Base-by-base conservation (phyloP, 2,113 vertebrate species). In the Todiramphus saurophagus region DNA sequence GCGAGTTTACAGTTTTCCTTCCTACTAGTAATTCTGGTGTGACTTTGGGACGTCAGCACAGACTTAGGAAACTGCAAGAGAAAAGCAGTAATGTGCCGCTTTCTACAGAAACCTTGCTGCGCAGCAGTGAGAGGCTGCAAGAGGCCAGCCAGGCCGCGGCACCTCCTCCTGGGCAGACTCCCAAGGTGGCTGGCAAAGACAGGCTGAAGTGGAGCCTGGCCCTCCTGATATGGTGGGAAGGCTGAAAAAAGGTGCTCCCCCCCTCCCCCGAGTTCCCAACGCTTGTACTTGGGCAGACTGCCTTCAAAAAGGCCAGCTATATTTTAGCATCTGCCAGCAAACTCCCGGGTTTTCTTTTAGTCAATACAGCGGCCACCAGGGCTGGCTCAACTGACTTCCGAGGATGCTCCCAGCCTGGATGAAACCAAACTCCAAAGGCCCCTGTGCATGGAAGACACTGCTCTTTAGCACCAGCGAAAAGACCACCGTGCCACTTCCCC, bases 181-280 rank as follows among this genome's bases (percentile, higher is more conserved):
- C 39, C 27, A 11, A 17, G 14, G 16, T 1, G 4, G 19, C 24
- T 18, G 35, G 53, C 64, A 28, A 19, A 27, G 33, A 4, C 0
- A 0, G 21, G 31, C 35, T 72, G 20, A 3, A 23, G 39, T 1
- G 20, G 3, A 23, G 35, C 1, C 25, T 11, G 27, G 9, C 43
- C 23, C 18, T 37, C 18, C 66, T 2, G 30, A 1, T 13, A 56
- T 0, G 1, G 11, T 0, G 0, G 17, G 30, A 35, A 60, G n/a
- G 39, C 39, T 23, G 44, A 30, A 5, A 35, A 19, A 10, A 62
- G 3, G 10, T 9, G n/a, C 37, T 41, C 41, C 12, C 41, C 19
- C 16, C 12, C 43, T 10, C 43, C 27, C 35, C n/a, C n/a, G n/a
- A 46, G 10, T 3, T 13, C 28, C 8, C 31, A 35, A 16, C n/a